Evolutionary conservation across 2,113 vertebrate species (phyloP).

Genomic region (Catharus bicknelli): DNA sequence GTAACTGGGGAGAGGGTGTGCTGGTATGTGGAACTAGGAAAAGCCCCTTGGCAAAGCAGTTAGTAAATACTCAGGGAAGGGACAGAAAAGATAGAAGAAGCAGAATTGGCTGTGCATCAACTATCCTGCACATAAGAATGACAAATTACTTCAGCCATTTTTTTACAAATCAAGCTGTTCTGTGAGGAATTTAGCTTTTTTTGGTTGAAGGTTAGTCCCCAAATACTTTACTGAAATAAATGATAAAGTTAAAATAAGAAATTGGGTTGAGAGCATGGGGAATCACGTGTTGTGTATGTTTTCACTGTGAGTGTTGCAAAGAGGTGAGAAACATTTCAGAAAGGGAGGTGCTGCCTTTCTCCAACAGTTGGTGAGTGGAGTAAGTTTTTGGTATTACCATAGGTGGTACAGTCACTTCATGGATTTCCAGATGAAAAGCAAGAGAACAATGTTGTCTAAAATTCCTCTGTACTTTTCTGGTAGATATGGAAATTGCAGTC

Average conservation of each 20-base stretch:
- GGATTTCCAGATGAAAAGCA: not conserved
- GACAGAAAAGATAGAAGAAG: not conserved
- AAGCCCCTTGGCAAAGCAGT: not conserved
- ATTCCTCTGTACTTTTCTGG: not conserved
- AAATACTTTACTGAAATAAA: slow-evolving; percentile 39
- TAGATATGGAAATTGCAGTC: not conserved
- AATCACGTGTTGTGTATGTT: not conserved
- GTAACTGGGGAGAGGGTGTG: not conserved
- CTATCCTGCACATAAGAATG: not conserved
- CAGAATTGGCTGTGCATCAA: not conserved
- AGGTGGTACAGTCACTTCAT: not conserved
- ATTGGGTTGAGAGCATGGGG: slow-evolving; percentile 1
- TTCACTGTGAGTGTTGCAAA: not conserved
- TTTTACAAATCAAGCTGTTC: slow-evolving; percentile 12
- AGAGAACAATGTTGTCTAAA: not conserved
- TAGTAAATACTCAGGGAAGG: not conserved
- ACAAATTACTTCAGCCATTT: not conserved
- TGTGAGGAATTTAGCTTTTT: not conserved
- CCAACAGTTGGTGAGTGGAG: not conserved
- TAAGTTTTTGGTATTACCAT: not conserved
- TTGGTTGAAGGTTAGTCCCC: slow-evolving; percentile 25
- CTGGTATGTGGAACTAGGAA: not conserved
- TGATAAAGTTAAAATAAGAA: slow-evolving; percentile 36
- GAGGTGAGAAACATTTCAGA: not conserved
- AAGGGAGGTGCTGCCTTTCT: not conserved